These are phyloP conservation scores for Cavia aperea DNA, from an alignment of 2,113 vertebrate genomes.

Conservation along the genomic window DNA sequence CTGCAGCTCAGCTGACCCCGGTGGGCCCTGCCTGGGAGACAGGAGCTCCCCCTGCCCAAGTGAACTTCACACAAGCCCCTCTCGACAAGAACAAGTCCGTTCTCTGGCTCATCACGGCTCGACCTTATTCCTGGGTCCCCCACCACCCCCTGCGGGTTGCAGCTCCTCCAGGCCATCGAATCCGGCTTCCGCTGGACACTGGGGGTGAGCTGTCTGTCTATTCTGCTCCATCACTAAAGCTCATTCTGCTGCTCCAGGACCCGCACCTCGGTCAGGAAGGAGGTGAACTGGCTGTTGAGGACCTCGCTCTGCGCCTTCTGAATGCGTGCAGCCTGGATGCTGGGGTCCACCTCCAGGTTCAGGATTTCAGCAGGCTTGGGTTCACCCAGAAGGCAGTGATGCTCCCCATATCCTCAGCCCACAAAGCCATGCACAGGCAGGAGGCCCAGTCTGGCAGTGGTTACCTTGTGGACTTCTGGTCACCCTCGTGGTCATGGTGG, in stretches of 20 bases:
- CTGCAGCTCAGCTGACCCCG: background rate
- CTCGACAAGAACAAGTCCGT: slow-evolving; percentile 78
- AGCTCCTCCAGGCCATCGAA: slow-evolving; percentile 79
- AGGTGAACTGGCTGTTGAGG: slow-evolving; percentile 76
- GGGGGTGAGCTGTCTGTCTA: slow-evolving; percentile 78
- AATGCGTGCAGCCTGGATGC: slow-evolving; percentile 65
- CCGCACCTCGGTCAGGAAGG: slow-evolving; percentile 79
- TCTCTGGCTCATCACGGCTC: slow-evolving; percentile 79
- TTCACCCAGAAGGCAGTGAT: slow-evolving; percentile 77
- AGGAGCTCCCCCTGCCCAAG: background rate
- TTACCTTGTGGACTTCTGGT: background rate
- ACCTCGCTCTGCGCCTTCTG: slow-evolving; percentile 76
- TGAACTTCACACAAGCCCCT: slow-evolving; percentile 64
- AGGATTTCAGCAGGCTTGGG: slow-evolving; percentile 83
- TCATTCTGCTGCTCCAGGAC: slow-evolving; percentile 92
- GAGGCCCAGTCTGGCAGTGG: background rate
- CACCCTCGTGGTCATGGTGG: background rate
- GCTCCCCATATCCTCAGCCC: background rate
- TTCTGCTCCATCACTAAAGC: slow-evolving; percentile 86
- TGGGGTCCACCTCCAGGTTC: slow-evolving; percentile 83
- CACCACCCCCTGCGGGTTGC: slow-evolving; percentile 80
- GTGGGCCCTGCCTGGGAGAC: background rate
- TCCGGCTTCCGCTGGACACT: slow-evolving; percentile 83
- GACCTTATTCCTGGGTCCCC: slow-evolving; percentile 87
- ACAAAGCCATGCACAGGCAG: background rate